These are phyloP conservation scores for Lanistes nyassanus DNA, from an alignment of 1,140 invertebrate genomes.

Conservation along the genomic window DNA sequence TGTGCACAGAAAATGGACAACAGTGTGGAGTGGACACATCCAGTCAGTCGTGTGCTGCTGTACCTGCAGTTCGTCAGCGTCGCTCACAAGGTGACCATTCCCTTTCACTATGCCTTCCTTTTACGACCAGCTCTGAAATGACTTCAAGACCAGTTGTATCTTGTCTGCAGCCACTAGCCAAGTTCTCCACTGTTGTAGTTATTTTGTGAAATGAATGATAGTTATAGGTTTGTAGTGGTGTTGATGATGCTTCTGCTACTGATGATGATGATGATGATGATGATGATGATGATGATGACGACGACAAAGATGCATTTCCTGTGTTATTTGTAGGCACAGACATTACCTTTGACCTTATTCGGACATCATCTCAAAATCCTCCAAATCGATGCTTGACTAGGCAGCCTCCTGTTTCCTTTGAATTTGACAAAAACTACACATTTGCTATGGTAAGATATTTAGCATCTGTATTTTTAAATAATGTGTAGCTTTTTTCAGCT, in stretches of 20 bases:
- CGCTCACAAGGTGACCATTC: constrained; percentile 17
- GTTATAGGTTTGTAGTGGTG: too few species aligned
- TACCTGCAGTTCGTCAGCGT: neutral
- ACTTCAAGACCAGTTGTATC: too few species aligned
- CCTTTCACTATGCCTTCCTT: too few species aligned
- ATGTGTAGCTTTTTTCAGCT: neutral
- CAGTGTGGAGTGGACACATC: constrained; percentile 12
- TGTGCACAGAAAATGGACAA: constrained; percentile 19
- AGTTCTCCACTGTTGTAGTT: too few species aligned
- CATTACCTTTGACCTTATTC: constrained; percentile 37
- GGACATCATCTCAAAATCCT: constrained; percentile 33
- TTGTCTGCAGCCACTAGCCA: too few species aligned
- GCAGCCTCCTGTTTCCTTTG: constrained; percentile 32
- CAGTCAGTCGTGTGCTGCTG: constrained; percentile 16
- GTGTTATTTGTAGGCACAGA: constrained; percentile 33
- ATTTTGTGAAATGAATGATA: too few species aligned
- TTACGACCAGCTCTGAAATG: too few species aligned
- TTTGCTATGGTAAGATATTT: constrained; percentile 27
- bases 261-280: too few species aligned
- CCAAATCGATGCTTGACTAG: constrained; percentile 36
- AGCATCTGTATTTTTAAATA: too few species aligned
- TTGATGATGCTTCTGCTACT: too few species aligned
- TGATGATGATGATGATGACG: too few species aligned
- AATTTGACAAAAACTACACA: constrained; percentile 34
- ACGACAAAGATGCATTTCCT: too few species aligned